These are phyloP conservation scores for Penaeus indicus DNA, from an alignment of 1,140 invertebrate species.

Conservation along the genomic window DNA sequence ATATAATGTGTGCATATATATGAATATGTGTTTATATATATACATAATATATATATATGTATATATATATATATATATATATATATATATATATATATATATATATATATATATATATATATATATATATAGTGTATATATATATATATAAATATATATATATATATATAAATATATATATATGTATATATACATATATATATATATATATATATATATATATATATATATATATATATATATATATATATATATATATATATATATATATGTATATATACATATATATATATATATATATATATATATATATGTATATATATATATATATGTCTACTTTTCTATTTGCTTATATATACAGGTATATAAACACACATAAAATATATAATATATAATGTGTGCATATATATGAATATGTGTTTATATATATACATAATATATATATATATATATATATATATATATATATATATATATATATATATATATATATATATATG, in stretches of 20 bases:
- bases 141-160: too few relatives aligned
- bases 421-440: neutral
- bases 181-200: too few relatives aligned
- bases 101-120: neutral
- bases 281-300: neutral
- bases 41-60: neutral
- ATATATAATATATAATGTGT: too few relatives aligned
- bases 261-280: too few relatives aligned
- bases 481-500: neutral
- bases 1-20: neutral
- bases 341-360: neutral
- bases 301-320: neutral
- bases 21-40: neutral
- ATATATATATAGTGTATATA: too few relatives aligned
- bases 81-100: neutral
- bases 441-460: neutral
- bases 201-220: too few relatives aligned
- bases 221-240: too few relatives aligned
- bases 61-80: slow-evolving; percentile 20
- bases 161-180: neutral
- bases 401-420: neutral
- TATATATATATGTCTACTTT: neutral
- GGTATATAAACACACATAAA: neutral
- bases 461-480: slow-evolving; percentile 7
- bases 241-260: too few relatives aligned